These are phyloP conservation scores for Aphidoletes aphidimyza DNA, from an alignment of 2,888 invertebrate species.

Conservation along the genomic window DNA sequence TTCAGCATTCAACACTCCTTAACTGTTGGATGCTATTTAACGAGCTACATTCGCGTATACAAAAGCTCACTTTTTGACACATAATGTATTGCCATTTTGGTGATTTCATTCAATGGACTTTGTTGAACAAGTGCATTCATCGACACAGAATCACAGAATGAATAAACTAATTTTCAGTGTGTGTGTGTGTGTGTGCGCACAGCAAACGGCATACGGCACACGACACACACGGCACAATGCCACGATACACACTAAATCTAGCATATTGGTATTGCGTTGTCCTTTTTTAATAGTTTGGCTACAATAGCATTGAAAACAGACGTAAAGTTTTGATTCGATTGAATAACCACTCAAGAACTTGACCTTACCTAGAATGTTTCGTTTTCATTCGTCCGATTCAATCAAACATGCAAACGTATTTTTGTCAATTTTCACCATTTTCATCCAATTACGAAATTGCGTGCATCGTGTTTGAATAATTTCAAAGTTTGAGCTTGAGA, in stretches of 20 bases:
- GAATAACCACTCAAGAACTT: background rate
- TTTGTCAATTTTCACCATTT: background rate
- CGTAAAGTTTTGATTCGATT: background rate
- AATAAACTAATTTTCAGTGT: background rate
- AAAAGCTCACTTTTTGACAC: background rate
- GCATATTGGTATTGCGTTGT: background rate
- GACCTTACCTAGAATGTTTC: too few relatives aligned
- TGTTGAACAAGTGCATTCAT: constrained; percentile 24
- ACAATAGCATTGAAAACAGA: background rate
- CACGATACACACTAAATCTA: background rate
- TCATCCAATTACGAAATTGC: constrained; percentile 15
- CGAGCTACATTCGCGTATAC: too few relatives aligned
- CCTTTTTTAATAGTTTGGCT: background rate
- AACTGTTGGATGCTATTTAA: background rate
- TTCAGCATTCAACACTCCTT: background rate
- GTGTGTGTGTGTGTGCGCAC: background rate
- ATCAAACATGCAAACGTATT: too few relatives aligned
- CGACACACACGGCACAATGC: too few relatives aligned
- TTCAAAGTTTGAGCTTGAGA: background rate
- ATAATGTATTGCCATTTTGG: background rate
- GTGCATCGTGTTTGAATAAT: constrained; percentile 28
- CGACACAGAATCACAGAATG: background rate
- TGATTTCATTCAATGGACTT: background rate
- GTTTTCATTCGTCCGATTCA: too few relatives aligned
- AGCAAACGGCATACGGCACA: background rate